Base-by-base conservation (phyloP, 2,888 invertebrate genomes). In the Hermaeophaga mercurialis region DNA sequence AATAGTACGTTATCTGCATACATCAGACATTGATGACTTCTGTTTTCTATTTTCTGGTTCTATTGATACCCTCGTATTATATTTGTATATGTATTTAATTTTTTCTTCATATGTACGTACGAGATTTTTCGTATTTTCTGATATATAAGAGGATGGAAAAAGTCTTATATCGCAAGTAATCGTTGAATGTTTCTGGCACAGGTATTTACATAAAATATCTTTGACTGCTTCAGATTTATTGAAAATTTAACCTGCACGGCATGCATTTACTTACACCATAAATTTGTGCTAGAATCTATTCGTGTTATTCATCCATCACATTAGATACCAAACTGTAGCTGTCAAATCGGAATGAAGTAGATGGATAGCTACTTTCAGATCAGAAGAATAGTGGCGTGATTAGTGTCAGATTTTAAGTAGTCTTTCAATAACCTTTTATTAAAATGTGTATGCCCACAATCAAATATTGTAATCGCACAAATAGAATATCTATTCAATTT, bases 371-470 rank as follows among this genome's bases (percentile, higher is more conserved):
- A 58, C 61, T 56, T 58, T 58, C 39, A 53, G 53, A 33, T 33
- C 31, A 18, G 33, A 50, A 50, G 41, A 50, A 50, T 50, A 11
- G 41, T 43, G 28, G 24, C 41, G 19, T 41, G 41, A 57, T 57
- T 57, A 53, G 53, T 57, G 57, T 53, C 45, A 36, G 53, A 44
- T 61, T 61, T 66, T 59, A 65, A 65, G 65, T 62, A 62, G 62
- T 63, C 45, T 60, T 56, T 61, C 55, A 59, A 63, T 62, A 52
- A 54, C 44, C 58, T 64, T 63, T 63, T 46, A 59, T 63, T 59
- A 46, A 55, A 56, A 61, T 58, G 33, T 59, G 58, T 58, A 50
- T 63, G 49, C 59, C 33, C 50, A 57, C 53, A 59, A 59, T 59
- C 53, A 53, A 59, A 59, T 46, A 53, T 56, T 56, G 50, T 50